phyloP scores from a whole-genome alignment of 2,888 invertebrate genomes.

The Gerris lacustris region DNA sequence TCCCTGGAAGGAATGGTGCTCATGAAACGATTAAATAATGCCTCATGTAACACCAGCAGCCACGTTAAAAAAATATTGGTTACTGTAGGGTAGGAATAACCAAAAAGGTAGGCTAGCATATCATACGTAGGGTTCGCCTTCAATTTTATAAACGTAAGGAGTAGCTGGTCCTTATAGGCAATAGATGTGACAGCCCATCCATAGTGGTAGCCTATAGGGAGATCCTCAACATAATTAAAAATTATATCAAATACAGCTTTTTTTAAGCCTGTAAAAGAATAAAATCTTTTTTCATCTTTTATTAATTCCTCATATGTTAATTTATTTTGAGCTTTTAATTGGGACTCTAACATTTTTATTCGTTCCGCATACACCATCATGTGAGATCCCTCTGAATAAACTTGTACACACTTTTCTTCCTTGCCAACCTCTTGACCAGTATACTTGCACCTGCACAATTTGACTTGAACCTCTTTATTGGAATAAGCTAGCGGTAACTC shows the following conservation, averaged over 20 bases:
- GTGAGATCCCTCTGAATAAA: no score
- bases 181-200: neutral
- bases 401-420: no score
- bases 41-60: slow-evolving; percentile 13
- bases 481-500: no score
- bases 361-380: neutral
- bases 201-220: neutral
- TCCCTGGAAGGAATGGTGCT: slow-evolving; percentile 14
- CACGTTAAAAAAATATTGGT: slow-evolving; percentile 12
- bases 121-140: slow-evolving; percentile 12
- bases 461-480: no score
- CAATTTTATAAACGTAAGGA: slow-evolving; percentile 17
- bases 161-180: slow-evolving; percentile 12
- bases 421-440: no score
- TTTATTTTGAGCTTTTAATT: neutral
- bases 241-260: neutral
- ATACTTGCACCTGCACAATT: no score
- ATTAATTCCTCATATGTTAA: neutral
- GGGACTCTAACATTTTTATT: neutral
- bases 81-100: neutral
- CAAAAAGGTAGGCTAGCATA: slow-evolving; percentile 13
- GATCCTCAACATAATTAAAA: neutral
- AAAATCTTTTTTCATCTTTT: neutral
- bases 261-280: neutral
- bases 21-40: slow-evolving; percentile 7